Percentiles rank a stretch among this genome's conserved stretches.
These are phyloP conservation scores for Sebastes jordani DNA, from an alignment of 2,797 vertebrate genomes.

Conservation along the genomic window DNA sequence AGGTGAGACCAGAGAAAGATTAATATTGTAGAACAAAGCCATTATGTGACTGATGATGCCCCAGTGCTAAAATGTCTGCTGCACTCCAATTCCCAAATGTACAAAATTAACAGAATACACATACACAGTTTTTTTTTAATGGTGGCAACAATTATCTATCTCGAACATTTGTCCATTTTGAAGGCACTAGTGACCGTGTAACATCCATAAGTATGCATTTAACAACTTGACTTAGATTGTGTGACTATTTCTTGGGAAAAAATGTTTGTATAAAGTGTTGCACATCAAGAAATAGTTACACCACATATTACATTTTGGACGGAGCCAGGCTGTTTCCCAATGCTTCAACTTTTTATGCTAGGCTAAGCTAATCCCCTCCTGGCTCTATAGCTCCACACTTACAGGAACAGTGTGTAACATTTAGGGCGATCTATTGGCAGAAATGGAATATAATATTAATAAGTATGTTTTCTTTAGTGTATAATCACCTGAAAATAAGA, in stretches of 20 bases:
- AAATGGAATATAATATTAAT: too few species aligned
- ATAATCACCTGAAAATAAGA: too few species aligned
- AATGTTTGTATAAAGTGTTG: not conserved
- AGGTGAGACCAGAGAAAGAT: not conserved
- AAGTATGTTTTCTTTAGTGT: too few species aligned
- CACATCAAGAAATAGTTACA: not conserved
- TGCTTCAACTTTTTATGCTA: not conserved
- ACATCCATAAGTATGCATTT: not conserved
- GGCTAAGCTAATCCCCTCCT: not conserved
- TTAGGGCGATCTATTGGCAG: too few species aligned
- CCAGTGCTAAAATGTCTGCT: not conserved
- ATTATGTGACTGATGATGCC: constrained; percentile 8
- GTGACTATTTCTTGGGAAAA: not conserved
- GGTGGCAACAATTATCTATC: not conserved
- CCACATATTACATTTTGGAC: not conserved
- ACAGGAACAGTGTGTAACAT: too few species aligned
- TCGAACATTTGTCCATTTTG: not conserved
- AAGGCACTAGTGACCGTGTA: not conserved
- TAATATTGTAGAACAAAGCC: not conserved
- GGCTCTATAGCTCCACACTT: too few species aligned
- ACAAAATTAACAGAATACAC: not conserved
- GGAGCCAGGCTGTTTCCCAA: too few species aligned
- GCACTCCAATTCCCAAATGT: not conserved
- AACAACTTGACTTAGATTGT: not conserved
- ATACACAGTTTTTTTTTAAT: not conserved